Evolutionary conservation across 2,888 invertebrate genomes (phyloP), one percentile per base, ranked within the genome.

Genomic region (Podabrus alpinus): DNA sequence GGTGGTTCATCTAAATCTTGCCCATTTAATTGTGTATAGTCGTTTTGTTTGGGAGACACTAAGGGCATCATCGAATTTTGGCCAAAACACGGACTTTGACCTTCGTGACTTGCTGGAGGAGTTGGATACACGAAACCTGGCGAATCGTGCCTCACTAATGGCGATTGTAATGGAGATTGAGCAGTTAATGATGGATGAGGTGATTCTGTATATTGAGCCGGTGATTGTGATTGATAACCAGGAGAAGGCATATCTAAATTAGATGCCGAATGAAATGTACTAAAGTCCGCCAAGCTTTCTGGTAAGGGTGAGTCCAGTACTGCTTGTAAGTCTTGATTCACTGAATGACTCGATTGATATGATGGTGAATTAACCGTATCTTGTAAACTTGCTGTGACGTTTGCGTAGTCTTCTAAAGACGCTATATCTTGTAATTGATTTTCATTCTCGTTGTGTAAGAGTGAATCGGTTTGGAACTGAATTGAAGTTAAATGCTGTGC

Each of bases 61-160:
- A 88, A 83, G 3, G 88, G 87, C 21, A 88, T 82, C 25, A 86
- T 81, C 3, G 87, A 81, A 75, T 85, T 86, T 78, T 86, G 87
- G 11, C 86, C 87, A 78, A 87, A 88, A 75, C 86, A 87, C 10
- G 93, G 93, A 78, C 92, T 92, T 75, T 93, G 92, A 17, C 94
- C 94, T 88, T 95, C 95, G 81, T 95, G 95, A 81, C 95, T 95
- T 1, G 95, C 95, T 4, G 96, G 95, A 17, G 96, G 96, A 9
- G 96, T 96, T 2, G 96, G 95, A 84, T 95, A 96, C 17, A 94
- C 92, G 82, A 95, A 90, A 59, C 93, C 92, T 0, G 94, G 94
- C n/a, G 94, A 94, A 74, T 91, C 91, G 82, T 91, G 90, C 77
- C 90, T 86, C 16, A 90, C 89, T 59, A 91, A 82, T 0, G 93